Conservation (phyloP, 2,113 vertebrate species). For the Mola mola region DNA sequence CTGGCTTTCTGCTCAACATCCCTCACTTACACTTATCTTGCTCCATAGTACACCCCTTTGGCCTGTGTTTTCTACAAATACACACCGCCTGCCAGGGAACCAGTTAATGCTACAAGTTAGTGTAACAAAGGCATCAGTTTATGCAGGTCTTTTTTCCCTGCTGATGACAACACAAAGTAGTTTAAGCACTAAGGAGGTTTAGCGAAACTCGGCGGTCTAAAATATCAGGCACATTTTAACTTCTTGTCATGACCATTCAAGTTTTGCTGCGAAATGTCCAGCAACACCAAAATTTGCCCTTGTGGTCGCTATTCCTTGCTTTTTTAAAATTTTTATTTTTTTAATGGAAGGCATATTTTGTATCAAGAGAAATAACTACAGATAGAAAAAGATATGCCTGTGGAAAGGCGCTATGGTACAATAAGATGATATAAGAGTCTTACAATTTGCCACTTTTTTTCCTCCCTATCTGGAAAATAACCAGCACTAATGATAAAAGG, state of each 20-base stretch:
- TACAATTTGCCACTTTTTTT: slow-evolving; percentile 66
- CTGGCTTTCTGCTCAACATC: too few species aligned
- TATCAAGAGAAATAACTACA: slow-evolving; percentile 75
- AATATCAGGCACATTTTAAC: slow-evolving; percentile 76
- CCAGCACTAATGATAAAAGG: slow-evolving; percentile 64
- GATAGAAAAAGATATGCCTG: slow-evolving; percentile 76
- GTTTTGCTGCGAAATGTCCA: slow-evolving; percentile 73
- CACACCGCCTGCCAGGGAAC: slow-evolving; percentile 20
- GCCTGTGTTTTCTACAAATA: slow-evolving; percentile 55
- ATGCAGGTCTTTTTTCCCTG: too few species aligned
- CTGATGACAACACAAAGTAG: slow-evolving; percentile 18
- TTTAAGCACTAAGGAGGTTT: slow-evolving; percentile 39
- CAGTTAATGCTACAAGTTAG: slow-evolving; percentile 31
- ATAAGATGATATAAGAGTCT: slow-evolving; percentile 75
- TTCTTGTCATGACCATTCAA: slow-evolving; percentile 53
- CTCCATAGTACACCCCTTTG: too few species aligned
- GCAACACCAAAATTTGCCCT: slow-evolving; percentile 70
- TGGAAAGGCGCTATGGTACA: slow-evolving; percentile 78
- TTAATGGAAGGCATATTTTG: slow-evolving; percentile 74
- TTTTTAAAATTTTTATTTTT: slow-evolving; percentile 24
- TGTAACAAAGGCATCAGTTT: too few species aligned
- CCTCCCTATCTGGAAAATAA: slow-evolving; percentile 60
- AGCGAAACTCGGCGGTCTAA: slow-evolving; percentile 52
- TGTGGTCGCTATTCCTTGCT: slow-evolving; percentile 43
- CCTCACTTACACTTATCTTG: too few species aligned